A percentile compares a stretch with the other conserved stretches of the same genome.
Conservation (phyloP, 2,888 invertebrate genomes). For the Luperina nickerlii region DNA sequence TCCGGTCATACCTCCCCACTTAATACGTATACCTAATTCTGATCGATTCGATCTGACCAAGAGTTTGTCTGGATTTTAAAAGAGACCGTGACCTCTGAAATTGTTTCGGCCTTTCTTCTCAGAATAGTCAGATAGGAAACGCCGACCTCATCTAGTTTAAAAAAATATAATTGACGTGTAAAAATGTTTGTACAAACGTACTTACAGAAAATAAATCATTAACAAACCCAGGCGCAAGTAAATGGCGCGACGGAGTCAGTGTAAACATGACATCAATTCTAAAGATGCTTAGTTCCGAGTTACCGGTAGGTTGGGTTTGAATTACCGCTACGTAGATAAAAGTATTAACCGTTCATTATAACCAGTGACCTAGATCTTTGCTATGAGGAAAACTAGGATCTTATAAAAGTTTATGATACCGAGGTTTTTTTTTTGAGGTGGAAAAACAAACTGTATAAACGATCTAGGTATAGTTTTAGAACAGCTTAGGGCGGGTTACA, state of each 20-base stretch:
- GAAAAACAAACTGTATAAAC: not conserved
- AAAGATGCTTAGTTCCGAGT: slow-evolving; percentile 39
- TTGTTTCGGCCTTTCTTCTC: too few species aligned
- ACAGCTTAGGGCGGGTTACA: too few species aligned
- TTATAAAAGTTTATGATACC: slow-evolving; percentile 26
- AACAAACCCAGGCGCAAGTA: slow-evolving; percentile 23
- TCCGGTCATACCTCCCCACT: not conserved
- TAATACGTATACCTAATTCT: not conserved
- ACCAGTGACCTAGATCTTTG: slow-evolving; percentile 53
- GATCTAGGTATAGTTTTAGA: not conserved
- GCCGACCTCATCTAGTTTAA: too few species aligned
- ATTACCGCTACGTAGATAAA: slow-evolving; percentile 61
- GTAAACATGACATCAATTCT: slow-evolving; percentile 56
- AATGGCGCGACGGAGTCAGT: not conserved
- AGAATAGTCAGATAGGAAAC: too few species aligned
- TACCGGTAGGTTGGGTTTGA: slow-evolving; percentile 52
- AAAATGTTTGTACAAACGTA: too few species aligned
- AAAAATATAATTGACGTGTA: too few species aligned
- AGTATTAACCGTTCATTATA: slow-evolving; percentile 62
- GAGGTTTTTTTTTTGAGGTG: slow-evolving; percentile 3
- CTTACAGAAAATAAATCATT: not conserved
- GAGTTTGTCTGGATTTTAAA: too few species aligned
- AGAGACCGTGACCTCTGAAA: too few species aligned
- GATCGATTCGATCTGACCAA: too few species aligned
- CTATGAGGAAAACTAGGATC: slow-evolving; percentile 33